Evolutionary conservation across 1,140 invertebrate genomes (phyloP), one percentile per base, ranked within the genome.

Genomic region (Pseudomyrmex dendroicus): DNA sequence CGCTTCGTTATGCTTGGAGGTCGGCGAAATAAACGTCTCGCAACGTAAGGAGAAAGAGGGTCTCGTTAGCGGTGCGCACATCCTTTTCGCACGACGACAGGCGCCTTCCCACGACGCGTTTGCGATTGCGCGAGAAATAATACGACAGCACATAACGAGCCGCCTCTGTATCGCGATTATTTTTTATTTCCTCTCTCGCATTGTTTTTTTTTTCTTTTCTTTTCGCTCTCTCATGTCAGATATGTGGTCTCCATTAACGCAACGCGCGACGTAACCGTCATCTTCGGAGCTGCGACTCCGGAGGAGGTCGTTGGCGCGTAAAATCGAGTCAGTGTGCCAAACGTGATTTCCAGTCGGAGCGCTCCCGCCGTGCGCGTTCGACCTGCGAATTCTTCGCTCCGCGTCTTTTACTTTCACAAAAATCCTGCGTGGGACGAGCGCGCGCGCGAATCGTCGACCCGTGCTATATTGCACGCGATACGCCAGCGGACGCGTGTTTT

Each of bases 321-420:
- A 86, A 88, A 86, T 62, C 67, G 73, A 89, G 84, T 62, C 84
- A 89, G 84, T 89, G 50, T 88, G 86, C 83, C 87, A 84, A 74
- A 48, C 85, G 66, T 66, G 56, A 86, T 82, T 83, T 74, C 70
- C 46, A 74, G 70, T 25, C 48, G 54, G 54, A 62, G 13, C 13
- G 8, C 50, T 70, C 22, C 67, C 13, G 67, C 8, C 74, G 46
- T 50, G 61, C 17, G 59, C 61, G 52, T 68, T n/a, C 44, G 2
- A 15, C 20, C 66, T 25, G 66, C 2, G 13, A 59, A 50, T 80
- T 72, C 76, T 46, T 59, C 63, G 35, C 63, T 13, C 54, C 20
- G 44, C 20, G 44, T 80, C 76, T 50, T 80, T 80, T 80, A 80
- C 76, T 80, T 80, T 80, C 76, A 80, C 76, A 80, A 80, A 80